Conservation (phyloP, 2,888 invertebrate genomes). For the Chydorus sphaericus region DNA sequence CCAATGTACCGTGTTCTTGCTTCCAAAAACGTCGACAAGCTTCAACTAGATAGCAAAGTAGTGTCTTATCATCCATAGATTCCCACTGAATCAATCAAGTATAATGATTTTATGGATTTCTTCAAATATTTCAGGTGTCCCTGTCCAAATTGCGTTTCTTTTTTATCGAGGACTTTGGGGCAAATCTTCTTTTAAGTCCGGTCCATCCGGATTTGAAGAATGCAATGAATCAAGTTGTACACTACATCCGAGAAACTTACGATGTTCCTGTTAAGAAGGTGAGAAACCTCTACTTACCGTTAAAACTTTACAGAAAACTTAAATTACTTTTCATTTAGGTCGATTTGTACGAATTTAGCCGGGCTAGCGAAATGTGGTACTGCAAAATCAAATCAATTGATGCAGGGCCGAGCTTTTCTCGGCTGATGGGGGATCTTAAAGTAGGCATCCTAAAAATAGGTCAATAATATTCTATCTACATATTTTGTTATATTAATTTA, state of each 20-base stretch:
- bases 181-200: conserved; percentile 49
- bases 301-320: background rate
- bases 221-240: conserved; percentile 44
- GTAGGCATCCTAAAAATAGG: background rate
- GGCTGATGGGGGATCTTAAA: too few relatives aligned
- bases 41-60: conserved; percentile 45
- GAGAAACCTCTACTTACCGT: conserved; percentile 17
- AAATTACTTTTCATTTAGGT: conserved; percentile 24
- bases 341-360: conserved; percentile 42
- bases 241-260: conserved; percentile 44
- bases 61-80: background rate
- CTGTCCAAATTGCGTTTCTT: conserved; percentile 52
- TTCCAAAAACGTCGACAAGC: conserved; percentile 39
- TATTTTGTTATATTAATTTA: background rate
- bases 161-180: conserved; percentile 68
- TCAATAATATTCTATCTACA: background rate
- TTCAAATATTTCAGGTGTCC: conserved; percentile 30
- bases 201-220: conserved; percentile 57
- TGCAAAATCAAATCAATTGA: conserved; percentile 54
- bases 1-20: conserved; percentile 60
- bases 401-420: too few relatives aligned
- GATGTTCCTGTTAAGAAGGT: conserved; percentile 47
- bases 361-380: conserved; percentile 55
- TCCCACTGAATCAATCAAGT: background rate
- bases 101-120: background rate